A percentile compares a stretch with the other conserved stretches of the same genome.
phyloP scores from a whole-genome alignment of 2,888 invertebrate genomes.

The Limnephilus lunatus region DNA sequence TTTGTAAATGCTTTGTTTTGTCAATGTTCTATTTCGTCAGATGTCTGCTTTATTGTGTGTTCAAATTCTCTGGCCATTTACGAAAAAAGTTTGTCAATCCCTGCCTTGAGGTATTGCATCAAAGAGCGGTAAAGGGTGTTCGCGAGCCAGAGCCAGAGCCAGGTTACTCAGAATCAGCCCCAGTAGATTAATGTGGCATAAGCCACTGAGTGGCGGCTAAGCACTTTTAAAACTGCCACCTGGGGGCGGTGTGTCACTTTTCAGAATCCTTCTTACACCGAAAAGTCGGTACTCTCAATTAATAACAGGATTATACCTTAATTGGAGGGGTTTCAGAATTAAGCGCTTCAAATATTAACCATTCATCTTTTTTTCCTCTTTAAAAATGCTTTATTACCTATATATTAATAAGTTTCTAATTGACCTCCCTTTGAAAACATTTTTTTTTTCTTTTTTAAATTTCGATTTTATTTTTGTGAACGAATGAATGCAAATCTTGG shows the following conservation, averaged over 20 bases:
- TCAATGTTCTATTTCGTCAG: too few species aligned
- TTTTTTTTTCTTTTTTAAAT: too few species aligned
- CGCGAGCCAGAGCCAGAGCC: neutral
- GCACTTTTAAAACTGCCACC: neutral
- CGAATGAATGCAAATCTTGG: too few species aligned
- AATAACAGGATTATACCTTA: neutral
- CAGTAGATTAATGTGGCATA: neutral
- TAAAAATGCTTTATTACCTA: neutral
- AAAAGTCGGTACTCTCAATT: neutral
- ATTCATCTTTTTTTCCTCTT: neutral
- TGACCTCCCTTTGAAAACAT: too few species aligned
- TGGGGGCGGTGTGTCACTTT: neutral
- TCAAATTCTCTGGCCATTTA: too few species aligned
- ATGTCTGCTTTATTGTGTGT: too few species aligned
- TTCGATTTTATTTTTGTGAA: too few species aligned
- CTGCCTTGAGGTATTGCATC: neutral
- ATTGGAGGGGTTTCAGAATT: neutral
- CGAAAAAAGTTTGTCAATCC: too few species aligned
- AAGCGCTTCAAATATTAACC: neutral
- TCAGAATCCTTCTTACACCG: neutral
- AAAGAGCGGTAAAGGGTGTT: neutral
- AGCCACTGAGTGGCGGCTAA: slow-evolving; percentile 2
- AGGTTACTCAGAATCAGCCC: neutral
- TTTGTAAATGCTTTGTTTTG: too few species aligned
- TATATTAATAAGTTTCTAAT: neutral